phyloP scores from a whole-genome alignment of 1,140 invertebrate genomes.

The Choristoneura fumiferana region DNA sequence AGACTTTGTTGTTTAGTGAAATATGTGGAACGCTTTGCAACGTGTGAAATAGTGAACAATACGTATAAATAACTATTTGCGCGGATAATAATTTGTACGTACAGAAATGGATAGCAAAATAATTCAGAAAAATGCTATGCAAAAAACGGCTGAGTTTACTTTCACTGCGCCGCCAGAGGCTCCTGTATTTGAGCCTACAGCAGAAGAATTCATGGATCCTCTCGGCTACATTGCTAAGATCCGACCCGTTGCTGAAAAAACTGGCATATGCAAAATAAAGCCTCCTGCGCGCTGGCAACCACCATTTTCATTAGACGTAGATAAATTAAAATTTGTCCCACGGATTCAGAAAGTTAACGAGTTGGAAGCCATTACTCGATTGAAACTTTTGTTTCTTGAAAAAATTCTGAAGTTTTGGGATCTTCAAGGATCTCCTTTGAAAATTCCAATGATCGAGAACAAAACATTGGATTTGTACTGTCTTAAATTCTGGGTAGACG shows the following conservation, averaged over 20 bases:
- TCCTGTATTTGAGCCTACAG: constrained; percentile 82
- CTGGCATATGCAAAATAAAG: constrained; percentile 85
- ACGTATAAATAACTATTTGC: constrained; percentile 7
- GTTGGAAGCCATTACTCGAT: constrained; percentile 95
- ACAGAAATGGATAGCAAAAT: constrained; percentile 67
- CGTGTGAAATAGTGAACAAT: constrained; percentile 1
- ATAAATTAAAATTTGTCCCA: constrained; percentile 97
- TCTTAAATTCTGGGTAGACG: constrained; percentile 93
- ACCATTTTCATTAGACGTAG: constrained; percentile 98
- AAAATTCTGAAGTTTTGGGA: constrained; percentile 99
- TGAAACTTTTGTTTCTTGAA: constrained; percentile 98
- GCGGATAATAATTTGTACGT: constrained; percentile 13
- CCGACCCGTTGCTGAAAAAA: constrained; percentile 81
- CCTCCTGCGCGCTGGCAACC: constrained; percentile 93
- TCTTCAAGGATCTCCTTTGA: constrained; percentile 93
- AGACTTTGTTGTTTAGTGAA: constrained; percentile 49
- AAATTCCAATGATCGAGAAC: constrained; percentile 96
- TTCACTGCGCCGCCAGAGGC: constrained; percentile 81
- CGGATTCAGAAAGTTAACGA: constrained; percentile 98
- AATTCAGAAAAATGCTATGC: constrained; percentile 75
- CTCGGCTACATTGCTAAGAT: constrained; percentile 84
- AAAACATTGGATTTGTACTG: constrained; percentile 96
- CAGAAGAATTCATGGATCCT: constrained; percentile 84
- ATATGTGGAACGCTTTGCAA: constrained; percentile 22
- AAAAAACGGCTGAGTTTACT: constrained; percentile 79